Base-by-base conservation (phyloP, 2,113 vertebrate species). In the Seriola rivoliana region DNA sequence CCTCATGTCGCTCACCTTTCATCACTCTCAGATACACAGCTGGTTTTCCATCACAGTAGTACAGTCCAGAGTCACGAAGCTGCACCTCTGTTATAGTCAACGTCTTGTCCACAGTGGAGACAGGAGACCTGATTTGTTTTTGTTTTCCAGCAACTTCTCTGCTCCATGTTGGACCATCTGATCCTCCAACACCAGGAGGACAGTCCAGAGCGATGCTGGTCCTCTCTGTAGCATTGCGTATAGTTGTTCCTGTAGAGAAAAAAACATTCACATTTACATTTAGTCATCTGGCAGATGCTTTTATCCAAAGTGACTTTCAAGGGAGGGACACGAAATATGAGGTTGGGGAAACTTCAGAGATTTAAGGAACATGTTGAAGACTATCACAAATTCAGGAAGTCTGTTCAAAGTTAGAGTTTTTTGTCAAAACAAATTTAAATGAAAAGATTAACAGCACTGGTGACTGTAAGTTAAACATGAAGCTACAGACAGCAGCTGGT, bases 11-110 rank as follows among this genome's bases (percentile, higher is more conserved):
- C 16, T 50, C 25, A 8, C 7, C 42, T 64, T 44, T 8, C 23
- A 0, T 81, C 73, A 85, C 84, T 8, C 7, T 50, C 67, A 82
- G 46, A 25, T 75, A 71, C 32, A 2, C 59, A 40, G 59, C 67
- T 8, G 67, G 11, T 66, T 77, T 59, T 58, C 40, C 60, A 8
- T n/a, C 16, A 65, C 81, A 82, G 59, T 12, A 50, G 50, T 77
- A 82, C 1, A 82, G 60, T 65, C 81, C 81, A 23, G 52, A 65
- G 58, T 82, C 80, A 19, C 4, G 11, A 44, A 1, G 38, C 14
- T 46, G 5, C 8, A 50, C 36, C 0, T 70, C 3, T 55, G 1
- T 46, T 8, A 82, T n/a, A 1, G 0, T 58, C 73, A 64, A 1
- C 2, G 1, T 46, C 16, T 44, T 25, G 1, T 4, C 1, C 12